Evolutionary conservation across 37 sponge, comb jelly and placozoan genomes (phyloP).

Genomic region (Geodia barretti): DNA sequence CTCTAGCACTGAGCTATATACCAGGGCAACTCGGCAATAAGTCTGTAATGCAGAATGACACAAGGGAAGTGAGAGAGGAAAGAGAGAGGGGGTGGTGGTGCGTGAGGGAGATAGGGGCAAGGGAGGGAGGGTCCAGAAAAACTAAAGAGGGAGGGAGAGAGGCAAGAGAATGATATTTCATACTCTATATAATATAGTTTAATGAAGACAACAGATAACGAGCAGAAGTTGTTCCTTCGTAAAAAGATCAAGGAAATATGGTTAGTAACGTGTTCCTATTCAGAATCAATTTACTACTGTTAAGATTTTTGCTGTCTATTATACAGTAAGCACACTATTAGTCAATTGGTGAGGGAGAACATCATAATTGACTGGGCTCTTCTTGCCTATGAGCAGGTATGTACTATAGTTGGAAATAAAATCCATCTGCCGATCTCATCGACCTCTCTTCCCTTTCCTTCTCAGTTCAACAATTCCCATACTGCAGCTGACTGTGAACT

Average conservation of each 20-base stretch:
- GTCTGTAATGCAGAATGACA: background rate
- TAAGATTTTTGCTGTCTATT: too few species aligned
- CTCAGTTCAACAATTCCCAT: background rate
- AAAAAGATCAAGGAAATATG: too few species aligned
- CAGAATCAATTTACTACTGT: too few species aligned
- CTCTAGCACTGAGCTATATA: background rate
- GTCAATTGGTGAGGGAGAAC: background rate
- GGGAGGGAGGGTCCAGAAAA: background rate
- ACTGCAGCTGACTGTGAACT: background rate
- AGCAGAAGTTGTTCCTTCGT: too few species aligned
- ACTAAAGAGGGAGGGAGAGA: background rate
- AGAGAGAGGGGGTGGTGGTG: background rate
- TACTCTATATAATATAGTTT: too few species aligned
- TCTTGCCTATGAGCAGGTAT: background rate
- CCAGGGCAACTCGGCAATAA: background rate
- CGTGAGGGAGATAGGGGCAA: background rate
- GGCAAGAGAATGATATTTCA: too few species aligned
- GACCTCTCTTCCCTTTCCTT: constrained; percentile 4
- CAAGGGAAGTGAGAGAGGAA: background rate
- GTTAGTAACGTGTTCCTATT: too few species aligned
- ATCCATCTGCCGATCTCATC: constrained; percentile 17
- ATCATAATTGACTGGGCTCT: background rate
- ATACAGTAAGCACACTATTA: background rate
- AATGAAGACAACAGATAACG: too few species aligned
- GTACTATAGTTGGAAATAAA: background rate